phyloP scores from a whole-genome alignment of 2,113 vertebrate genomes.

The Urocolius indicus region DNA sequence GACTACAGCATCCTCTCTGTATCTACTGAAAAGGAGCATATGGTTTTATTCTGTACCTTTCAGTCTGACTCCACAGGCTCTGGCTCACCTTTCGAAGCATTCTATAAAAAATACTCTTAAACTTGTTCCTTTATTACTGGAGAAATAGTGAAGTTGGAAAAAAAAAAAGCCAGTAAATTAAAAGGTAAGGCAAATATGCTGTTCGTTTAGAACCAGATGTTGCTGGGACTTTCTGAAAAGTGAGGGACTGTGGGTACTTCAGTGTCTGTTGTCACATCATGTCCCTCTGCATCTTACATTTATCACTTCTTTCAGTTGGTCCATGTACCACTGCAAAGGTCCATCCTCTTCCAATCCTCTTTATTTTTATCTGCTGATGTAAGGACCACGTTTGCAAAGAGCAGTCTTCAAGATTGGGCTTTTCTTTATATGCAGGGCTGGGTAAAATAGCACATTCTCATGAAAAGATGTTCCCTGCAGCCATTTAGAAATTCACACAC shows the following conservation, averaged over 20 bases:
- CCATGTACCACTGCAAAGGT: not conserved
- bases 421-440: not conserved
- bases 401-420: not conserved
- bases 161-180: not conserved
- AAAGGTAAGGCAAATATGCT: not conserved
- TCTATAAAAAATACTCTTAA: not conserved
- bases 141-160: not conserved
- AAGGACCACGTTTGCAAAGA: not conserved
- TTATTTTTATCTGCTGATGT: not conserved
- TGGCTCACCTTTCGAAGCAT: not conserved
- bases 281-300: not conserved
- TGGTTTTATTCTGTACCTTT: not conserved
- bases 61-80: not conserved
- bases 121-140: not conserved
- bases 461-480: not conserved
- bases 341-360: not conserved
- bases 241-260: not conserved
- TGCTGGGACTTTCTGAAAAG: not conserved
- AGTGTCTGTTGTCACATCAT: accelerated
- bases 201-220: not conserved
- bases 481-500: not conserved
- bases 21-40: not conserved
- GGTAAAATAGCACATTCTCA: not conserved
- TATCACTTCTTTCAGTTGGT: not conserved
- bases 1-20: not conserved